Evolutionary conservation across 2,797 vertebrate genomes (phyloP).

Genomic region (Simalia tracyae): DNA sequence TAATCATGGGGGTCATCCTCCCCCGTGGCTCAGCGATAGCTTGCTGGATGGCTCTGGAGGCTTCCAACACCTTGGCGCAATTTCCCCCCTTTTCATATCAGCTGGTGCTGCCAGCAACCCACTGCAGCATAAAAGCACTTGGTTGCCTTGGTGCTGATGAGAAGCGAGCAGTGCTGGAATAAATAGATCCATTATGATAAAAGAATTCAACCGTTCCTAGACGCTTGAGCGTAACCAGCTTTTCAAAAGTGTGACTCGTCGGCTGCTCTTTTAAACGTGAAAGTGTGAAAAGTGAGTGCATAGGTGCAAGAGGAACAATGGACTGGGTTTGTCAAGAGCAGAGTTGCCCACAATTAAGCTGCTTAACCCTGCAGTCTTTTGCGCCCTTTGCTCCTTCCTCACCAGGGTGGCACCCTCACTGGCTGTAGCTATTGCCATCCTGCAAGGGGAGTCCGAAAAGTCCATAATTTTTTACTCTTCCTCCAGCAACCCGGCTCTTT

Average conservation of each 20-base stretch:
- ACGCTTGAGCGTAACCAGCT: background rate
- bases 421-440: no score
- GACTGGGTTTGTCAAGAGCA: background rate
- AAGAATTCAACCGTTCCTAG: background rate
- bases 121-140: background rate
- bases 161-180: background rate
- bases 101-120: background rate
- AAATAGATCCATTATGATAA: background rate
- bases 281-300: background rate
- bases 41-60: background rate
- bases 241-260: slow-evolving; percentile 7
- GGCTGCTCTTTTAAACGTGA: background rate
- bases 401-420: no score
- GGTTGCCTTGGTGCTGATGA: background rate
- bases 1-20: background rate
- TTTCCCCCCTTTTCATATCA: background rate
- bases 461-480: no score
- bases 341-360: no score
- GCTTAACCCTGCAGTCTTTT: no score
- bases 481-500: no score
- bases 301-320: background rate
- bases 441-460: no score
- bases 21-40: no score
- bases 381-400: no score
- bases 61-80: background rate